Evolutionary conservation across 1,140 invertebrate genomes (phyloP).

Genomic region (Drosophila hydei): DNA sequence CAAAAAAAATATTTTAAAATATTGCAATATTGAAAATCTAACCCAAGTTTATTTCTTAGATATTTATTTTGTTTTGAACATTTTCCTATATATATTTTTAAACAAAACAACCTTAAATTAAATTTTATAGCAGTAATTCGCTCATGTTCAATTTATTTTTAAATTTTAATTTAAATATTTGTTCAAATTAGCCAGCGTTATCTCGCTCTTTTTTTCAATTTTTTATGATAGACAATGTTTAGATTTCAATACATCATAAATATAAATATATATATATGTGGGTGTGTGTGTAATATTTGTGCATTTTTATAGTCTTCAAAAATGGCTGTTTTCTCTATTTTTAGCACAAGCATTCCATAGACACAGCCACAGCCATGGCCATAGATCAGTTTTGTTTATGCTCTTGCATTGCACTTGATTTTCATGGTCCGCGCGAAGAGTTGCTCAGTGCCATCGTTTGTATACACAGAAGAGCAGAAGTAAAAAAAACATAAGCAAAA

Average conservation of each 20-base stretch:
- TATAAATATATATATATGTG: neutral
- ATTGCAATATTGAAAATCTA: too few species aligned
- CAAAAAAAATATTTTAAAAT: too few species aligned
- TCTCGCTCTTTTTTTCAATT: neutral
- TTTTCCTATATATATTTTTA: too few species aligned
- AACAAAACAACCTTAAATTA: too few species aligned
- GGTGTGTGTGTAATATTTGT: neutral
- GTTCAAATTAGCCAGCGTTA: too few species aligned
- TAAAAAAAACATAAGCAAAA: conserved; percentile 49
- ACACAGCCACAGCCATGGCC: conserved; percentile 16
- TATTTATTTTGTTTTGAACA: too few species aligned
- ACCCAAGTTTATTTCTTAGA: too few species aligned
- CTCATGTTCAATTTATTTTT: too few species aligned
- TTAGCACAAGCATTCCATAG: conserved; percentile 35
- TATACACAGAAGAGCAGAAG: conserved; percentile 22
- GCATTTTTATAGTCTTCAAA: conserved; percentile 6
- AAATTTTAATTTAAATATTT: too few species aligned
- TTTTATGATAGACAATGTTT: neutral
- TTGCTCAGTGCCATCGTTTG: conserved; percentile 55
- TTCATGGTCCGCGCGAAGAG: conserved; percentile 53
- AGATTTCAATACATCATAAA: conserved; percentile 6
- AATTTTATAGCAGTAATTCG: too few species aligned
- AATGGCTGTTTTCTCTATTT: conserved; percentile 35
- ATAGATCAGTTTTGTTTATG: conserved; percentile 45
- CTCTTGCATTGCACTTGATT: conserved; percentile 55